These are phyloP conservation scores for Spongilla lacustris DNA, from an alignment of 37 sponge, comb jelly and placozoan genomes.

Conservation along the genomic window DNA sequence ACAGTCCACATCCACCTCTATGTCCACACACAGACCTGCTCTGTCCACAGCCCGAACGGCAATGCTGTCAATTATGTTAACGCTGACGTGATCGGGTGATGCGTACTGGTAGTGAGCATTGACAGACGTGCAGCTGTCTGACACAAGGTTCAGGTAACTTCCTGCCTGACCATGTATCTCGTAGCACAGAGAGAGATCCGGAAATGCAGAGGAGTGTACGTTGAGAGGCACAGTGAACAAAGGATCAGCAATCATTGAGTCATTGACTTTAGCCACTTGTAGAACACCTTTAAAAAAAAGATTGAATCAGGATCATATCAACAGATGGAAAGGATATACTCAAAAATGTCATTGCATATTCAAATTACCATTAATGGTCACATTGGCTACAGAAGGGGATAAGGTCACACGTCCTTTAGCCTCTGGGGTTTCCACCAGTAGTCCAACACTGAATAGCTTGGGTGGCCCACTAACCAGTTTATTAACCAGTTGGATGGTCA, in stretches of 20 bases:
- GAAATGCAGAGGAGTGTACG: background rate
- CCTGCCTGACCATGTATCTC: conserved; percentile 20
- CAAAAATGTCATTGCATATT: too few species aligned
- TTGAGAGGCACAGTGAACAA: conserved; percentile 19
- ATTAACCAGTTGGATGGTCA: background rate
- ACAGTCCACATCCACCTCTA: conserved; percentile 3
- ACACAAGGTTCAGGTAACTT: conserved; percentile 15
- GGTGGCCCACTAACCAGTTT: background rate
- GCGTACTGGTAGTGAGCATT: conserved; percentile 9
- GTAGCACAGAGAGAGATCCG: conserved; percentile 10
- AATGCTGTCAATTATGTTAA: conserved; percentile 36
- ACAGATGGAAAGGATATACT: too few species aligned
- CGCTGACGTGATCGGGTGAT: background rate
- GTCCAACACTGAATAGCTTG: background rate
- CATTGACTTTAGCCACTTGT: background rate
- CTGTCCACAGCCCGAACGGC: conserved; percentile 18
- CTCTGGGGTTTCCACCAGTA: background rate
- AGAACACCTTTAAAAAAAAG: background rate
- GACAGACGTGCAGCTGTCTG: conserved; percentile 20
- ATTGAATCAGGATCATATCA: background rate
- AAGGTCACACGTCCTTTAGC: background rate
- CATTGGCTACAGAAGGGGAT: background rate
- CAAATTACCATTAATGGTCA: background rate
- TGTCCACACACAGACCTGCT: conserved; percentile 9
- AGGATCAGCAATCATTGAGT: conserved; percentile 10